Percentiles rank a stretch among this genome's conserved stretches.
phyloP scores from a whole-genome alignment of 2,888 invertebrate species.

The Hartigia nigra region DNA sequence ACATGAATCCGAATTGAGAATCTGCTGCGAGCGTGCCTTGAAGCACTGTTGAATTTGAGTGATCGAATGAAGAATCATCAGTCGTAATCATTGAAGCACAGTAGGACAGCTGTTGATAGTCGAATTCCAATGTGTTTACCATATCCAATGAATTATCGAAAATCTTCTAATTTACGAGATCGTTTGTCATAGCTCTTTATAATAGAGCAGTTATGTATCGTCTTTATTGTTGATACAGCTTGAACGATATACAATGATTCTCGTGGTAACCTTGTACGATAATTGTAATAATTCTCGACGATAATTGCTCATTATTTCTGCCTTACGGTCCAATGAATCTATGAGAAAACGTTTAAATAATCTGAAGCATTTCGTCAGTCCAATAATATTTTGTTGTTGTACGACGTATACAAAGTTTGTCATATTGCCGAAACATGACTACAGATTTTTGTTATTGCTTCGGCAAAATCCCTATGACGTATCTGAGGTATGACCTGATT shows the following conservation, averaged over 20 bases:
- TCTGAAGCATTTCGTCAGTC: background rate
- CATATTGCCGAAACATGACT: background rate
- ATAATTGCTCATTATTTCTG: background rate
- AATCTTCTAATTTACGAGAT: background rate
- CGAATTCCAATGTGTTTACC: background rate
- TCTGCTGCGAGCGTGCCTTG: too few species aligned
- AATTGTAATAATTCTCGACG: background rate
- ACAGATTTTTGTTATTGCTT: background rate
- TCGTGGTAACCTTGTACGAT: background rate
- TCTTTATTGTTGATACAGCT: background rate
- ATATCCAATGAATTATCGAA: background rate
- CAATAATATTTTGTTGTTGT: background rate
- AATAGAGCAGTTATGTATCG: background rate
- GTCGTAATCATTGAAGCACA: background rate
- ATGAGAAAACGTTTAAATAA: background rate
- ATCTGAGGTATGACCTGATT: background rate
- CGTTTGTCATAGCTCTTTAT: background rate
- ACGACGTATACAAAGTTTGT: too few species aligned
- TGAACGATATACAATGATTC: background rate
- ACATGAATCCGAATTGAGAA: background rate
- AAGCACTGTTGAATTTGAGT: too few species aligned
- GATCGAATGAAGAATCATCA: too few species aligned
- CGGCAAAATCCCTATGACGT: background rate
- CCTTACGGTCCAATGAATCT: background rate
- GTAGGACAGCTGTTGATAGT: background rate